These are phyloP conservation scores for Casuarius casuarius DNA, from an alignment of 2,113 vertebrate genomes.

Conservation along the genomic window DNA sequence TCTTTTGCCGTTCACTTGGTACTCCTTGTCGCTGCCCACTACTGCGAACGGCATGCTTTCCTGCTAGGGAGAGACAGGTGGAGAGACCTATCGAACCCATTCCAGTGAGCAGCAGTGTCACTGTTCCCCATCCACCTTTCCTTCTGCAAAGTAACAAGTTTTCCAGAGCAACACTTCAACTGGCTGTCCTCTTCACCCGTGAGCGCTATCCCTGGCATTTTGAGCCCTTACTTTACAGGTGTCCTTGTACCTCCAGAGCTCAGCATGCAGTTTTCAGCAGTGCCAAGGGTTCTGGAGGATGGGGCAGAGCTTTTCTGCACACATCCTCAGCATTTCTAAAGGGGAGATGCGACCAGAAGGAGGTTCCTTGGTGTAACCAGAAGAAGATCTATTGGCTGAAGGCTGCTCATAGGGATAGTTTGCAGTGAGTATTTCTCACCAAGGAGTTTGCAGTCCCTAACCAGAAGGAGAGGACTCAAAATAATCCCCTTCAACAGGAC, in stretches of 20 bases:
- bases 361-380: not conserved
- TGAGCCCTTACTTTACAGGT: not conserved
- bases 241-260: not conserved
- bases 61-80: conserved; percentile 76
- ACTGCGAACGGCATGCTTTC: conserved; percentile 97
- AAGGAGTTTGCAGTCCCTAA: not conserved
- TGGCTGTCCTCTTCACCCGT: not conserved
- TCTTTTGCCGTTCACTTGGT: conserved; percentile 94
- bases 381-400: not conserved
- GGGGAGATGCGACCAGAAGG: not conserved
- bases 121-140: not conserved
- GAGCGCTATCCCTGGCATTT: not conserved
- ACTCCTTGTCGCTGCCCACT: conserved; percentile 97
- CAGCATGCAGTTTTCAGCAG: not conserved
- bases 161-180: not conserved
- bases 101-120: not conserved
- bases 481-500: not conserved
- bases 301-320: not conserved
- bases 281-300: not conserved
- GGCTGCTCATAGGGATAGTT: not conserved
- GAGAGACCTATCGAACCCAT: conserved; percentile 41
- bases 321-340: not conserved
- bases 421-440: not conserved
- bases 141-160: not conserved
- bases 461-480: not conserved